Evolutionary conservation across 2,797 vertebrate species (phyloP), one percentile per base, ranked within the genome.

Genomic region (Glossophaga mutica): DNA sequence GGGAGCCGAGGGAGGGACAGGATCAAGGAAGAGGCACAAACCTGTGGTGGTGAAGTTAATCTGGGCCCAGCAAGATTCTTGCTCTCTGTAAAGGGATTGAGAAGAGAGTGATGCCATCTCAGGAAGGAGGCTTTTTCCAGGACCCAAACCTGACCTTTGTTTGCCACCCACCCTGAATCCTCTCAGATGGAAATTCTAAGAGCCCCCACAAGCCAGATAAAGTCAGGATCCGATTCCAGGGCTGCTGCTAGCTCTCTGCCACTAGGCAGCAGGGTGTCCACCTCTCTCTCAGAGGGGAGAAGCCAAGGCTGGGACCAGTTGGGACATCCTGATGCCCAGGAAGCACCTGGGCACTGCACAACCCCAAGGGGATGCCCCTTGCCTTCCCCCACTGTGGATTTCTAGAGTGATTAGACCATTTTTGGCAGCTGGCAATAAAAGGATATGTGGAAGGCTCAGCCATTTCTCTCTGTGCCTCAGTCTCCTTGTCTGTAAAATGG

Each of bases 21-120:
- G 46, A 70, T 50, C 9, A 11, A 62, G 29, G 9, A 55, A 71
- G 48, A 74, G 16, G 15, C 78, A 96, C 97, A 39, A 9, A 98
- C 96, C 98, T 97, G 98, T 94, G 29, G 44, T 87, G 90, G 89
- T 14, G 46, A 96, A 94, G 89, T 92, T 95, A 46, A 96, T 52
- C 92, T 97, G 94, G 16, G 94, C 97, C 98, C 98, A 98, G 93
- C 97, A 97, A 15, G 97, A 98, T 15, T 97, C 97, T 73, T 37
- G 90, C 5, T 98, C 97, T 82, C 98, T 98, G 95, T n/a, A 91
- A 71, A 97, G 26, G 52, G 94, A 89, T 94, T 74, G 48, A 21
- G 67, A 42, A 89, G 70, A 95, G 22, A 90, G 21, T 37, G 44
- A 44, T 19, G 14, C 15, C 34, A 0, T 68, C 55, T 67, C 15